Evolutionary conservation across 2,888 invertebrate species (phyloP).

Genomic region (Lasioglossum malachurum): DNA sequence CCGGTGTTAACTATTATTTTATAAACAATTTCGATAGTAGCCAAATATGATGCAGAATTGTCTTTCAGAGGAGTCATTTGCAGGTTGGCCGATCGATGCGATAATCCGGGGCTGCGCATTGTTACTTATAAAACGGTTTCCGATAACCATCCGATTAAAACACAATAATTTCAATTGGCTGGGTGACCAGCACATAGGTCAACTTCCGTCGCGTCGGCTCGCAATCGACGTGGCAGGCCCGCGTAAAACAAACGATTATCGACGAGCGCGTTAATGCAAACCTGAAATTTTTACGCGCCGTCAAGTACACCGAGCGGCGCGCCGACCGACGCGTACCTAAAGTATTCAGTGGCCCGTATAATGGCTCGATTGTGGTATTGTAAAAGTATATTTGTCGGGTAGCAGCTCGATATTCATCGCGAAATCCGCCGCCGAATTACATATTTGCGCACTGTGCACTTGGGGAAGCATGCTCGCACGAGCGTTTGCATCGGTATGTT

Average conservation of each 20-base stretch:
- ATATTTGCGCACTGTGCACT: slow-evolving; percentile 22
- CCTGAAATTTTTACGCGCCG: slow-evolving; percentile 51
- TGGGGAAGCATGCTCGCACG: slow-evolving; percentile 15
- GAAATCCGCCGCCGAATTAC: slow-evolving; percentile 38
- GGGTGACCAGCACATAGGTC: neutral
- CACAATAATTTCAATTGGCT: slow-evolving; percentile 8
- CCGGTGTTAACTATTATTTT: neutral
- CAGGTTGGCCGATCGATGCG: neutral
- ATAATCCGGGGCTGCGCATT: neutral
- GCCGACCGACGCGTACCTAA: slow-evolving; percentile 6
- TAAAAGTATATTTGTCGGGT: slow-evolving; percentile 53
- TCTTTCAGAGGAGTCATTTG: neutral
- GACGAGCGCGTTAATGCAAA: slow-evolving; percentile 44
- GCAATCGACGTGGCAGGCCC: neutral
- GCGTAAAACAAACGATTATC: slow-evolving; percentile 30
- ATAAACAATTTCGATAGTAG: neutral
- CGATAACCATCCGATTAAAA: slow-evolving; percentile 6
- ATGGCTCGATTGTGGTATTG: slow-evolving; percentile 59
- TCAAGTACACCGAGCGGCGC: slow-evolving; percentile 7
- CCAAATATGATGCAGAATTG: neutral
- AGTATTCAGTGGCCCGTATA: slow-evolving; percentile 70
- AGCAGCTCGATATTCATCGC: slow-evolving; percentile 48
- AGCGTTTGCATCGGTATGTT: neutral
- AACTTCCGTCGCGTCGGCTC: neutral
- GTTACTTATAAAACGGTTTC: neutral